Base-by-base conservation (phyloP, 92 coral and sea anemone genomes). In the Porites cylindrica region DNA sequence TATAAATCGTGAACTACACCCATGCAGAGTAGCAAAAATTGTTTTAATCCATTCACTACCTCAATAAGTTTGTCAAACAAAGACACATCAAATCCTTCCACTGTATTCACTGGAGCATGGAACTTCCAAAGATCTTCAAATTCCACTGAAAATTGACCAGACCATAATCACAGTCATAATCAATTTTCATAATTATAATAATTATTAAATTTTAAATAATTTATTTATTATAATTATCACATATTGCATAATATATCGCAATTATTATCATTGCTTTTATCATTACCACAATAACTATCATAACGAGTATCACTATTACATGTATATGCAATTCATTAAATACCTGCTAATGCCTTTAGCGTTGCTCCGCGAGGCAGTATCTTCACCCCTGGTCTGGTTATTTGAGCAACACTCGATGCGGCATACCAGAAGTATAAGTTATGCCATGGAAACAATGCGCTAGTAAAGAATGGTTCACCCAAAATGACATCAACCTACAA, bases 401-500 rank as follows among this genome's bases (percentile, higher is more conserved):
- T 75, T 72, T 75, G 76, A 58, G 90, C 76, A 32, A 89, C 78
- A 66, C 86, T 89, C 17, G 93, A 86, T 59, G 92, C 77, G 32
- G 98, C 98, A 72, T 96, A 96, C 99, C 99, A 96, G 87, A 96
- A 96, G 77, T 95, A 93, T 56, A 96, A 82, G 76, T 93, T 90
- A 74, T 96, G 98, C 99, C 99, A 96, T 14, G 99, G 99, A 63
- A 95, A 92, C 72, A 96, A 83, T 51, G 96, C 94, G 58, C 96
- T 85, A 24, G 82, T 87, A 62, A 96, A 96, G 86, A 91, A 96
- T 1, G 99, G 99, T 70, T 96, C 99, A 17, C 96, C 98, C 51
- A 95, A 61, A 75, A 96, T 93, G 19, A 94, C 98, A 75, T 96
- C 99, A 79, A 96, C 76, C 99, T 96, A 78, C 13, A 62, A 53